A percentile compares a stretch with the other conserved stretches of the same genome.
Evolutionary conservation across 2,113 vertebrate genomes (phyloP).

Genomic region (Neopipo cinnamomea): DNA sequence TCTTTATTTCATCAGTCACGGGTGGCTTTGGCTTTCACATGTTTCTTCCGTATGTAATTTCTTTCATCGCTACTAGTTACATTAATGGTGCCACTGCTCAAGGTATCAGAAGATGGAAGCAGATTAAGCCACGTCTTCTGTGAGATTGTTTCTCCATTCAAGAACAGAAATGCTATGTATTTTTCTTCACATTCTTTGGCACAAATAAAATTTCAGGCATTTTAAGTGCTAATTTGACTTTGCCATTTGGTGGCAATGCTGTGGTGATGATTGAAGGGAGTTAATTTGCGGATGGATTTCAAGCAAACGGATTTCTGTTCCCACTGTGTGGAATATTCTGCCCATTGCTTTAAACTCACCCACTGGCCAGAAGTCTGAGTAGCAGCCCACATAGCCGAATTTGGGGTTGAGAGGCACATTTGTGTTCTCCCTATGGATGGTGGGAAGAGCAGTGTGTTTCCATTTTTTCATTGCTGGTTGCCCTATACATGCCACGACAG

Average conservation of each 20-base stretch:
- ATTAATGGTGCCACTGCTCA: background rate
- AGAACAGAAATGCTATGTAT: background rate
- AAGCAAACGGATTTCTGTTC: background rate
- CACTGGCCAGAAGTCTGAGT: background rate
- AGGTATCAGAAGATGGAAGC: background rate
- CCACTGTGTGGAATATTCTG: background rate
- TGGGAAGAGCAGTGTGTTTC: background rate
- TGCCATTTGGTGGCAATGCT: slow-evolving; percentile 13
- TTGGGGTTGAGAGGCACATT: background rate
- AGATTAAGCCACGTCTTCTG: background rate
- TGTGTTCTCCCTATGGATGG: background rate
- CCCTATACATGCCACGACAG: background rate
- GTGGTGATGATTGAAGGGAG: background rate
- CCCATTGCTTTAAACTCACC: background rate
- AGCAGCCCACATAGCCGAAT: background rate
- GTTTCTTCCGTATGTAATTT: background rate
- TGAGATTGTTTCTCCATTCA: background rate
- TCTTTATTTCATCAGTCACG: background rate
- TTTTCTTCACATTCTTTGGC: background rate
- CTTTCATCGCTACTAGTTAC: background rate
- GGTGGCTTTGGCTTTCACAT: background rate
- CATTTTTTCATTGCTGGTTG: background rate
- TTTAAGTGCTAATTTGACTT: slow-evolving; percentile 1
- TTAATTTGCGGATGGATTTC: background rate
- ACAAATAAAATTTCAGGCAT: background rate